phyloP scores from a whole-genome alignment of 2,113 vertebrate species.

The Poeciliopsis turrubarensis region DNA sequence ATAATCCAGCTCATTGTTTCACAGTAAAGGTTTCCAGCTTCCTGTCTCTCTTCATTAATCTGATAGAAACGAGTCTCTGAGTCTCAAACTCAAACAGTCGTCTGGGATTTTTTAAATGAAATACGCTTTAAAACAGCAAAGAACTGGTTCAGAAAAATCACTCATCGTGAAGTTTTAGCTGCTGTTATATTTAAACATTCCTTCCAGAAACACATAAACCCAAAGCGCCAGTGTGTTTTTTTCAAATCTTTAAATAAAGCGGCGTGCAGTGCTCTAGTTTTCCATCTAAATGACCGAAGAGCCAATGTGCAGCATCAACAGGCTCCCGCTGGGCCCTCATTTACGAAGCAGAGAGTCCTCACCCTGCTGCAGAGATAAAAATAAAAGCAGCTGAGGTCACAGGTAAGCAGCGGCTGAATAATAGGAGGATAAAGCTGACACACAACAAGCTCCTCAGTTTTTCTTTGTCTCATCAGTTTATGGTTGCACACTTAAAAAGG shows the following conservation, averaged over 20 bases:
- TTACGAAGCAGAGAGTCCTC: slow-evolving; percentile 28
- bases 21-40: not conserved
- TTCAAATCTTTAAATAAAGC: not conserved
- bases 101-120: too few species aligned
- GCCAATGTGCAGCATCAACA: slow-evolving; percentile 9
- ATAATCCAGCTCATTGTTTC: not conserved
- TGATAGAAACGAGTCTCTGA: not conserved
- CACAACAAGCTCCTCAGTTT: slow-evolving; percentile 8
- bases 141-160: too few species aligned
- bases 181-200: not conserved
- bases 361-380: slow-evolving; percentile 50
- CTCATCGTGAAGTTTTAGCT: too few species aligned
- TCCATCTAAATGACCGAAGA: not conserved
- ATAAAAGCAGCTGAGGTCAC: slow-evolving; percentile 48
- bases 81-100: too few species aligned
- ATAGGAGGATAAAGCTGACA: slow-evolving; percentile 38
- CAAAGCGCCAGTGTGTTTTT: not conserved
- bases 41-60: not conserved
- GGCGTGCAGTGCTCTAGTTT: slow-evolving; percentile 26
- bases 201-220: not conserved
- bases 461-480: slow-evolving; percentile 34
- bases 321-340: slow-evolving; percentile 25
- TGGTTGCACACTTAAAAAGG: not conserved
- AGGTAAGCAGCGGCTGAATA: slow-evolving; percentile 34
- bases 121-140: too few species aligned